Evolutionary conservation across 2,888 invertebrate species (phyloP).

Genomic region (Ochropleura leucogaster): DNA sequence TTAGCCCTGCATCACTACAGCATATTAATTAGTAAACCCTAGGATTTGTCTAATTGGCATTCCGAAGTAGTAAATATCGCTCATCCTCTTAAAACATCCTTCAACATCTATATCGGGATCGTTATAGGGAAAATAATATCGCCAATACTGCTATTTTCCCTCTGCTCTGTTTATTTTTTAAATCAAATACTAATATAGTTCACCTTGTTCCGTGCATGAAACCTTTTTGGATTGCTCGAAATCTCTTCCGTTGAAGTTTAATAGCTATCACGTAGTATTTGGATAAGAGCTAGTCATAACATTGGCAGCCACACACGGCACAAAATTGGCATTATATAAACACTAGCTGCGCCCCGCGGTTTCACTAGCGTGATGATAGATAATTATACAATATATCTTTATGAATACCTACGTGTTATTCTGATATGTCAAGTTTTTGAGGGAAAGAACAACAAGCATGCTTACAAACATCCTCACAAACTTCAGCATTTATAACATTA

Average conservation of each 20-base stretch:
- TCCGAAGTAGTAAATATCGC: constrained; percentile 20
- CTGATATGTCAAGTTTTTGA: no score
- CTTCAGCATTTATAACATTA: no score
- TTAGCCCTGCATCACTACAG: constrained; percentile 19
- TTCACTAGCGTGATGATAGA: no score
- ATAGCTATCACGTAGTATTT: neutral
- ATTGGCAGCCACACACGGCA: neutral
- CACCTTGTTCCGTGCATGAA: neutral
- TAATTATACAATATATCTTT: no score
- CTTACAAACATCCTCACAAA: no score
- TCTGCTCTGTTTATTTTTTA: constrained; percentile 4
- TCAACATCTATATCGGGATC: constrained; percentile 28
- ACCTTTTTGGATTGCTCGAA: neutral
- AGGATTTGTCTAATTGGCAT: constrained; percentile 32
- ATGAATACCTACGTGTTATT: no score
- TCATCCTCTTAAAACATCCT: constrained; percentile 37
- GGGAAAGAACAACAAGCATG: no score
- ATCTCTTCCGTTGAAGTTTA: neutral
- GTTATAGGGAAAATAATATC: constrained; percentile 25
- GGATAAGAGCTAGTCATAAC: neutral
- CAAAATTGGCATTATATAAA: no score
- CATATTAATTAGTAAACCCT: constrained; percentile 21
- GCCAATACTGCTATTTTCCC: constrained; percentile 17
- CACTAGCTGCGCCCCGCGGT: no score
- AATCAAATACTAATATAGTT: neutral